Evolutionary conservation across 2,888 invertebrate genomes (phyloP).

Genomic region (Plagodis pulveraria): DNA sequence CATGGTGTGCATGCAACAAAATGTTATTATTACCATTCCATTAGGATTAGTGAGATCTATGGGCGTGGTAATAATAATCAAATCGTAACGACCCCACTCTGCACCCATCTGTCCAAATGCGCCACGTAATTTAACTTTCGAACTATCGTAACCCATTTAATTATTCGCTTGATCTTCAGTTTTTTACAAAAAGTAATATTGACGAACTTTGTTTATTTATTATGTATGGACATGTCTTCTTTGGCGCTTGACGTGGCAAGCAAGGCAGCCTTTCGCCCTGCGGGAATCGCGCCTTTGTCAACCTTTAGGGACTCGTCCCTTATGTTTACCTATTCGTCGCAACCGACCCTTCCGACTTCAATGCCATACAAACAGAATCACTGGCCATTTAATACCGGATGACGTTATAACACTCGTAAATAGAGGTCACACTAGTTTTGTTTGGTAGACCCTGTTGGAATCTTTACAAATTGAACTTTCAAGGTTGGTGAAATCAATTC

Average conservation of each 20-base stretch:
- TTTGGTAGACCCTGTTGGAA: constrained; percentile 18
- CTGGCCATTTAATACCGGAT: constrained; percentile 39
- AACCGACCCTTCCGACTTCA: constrained; percentile 56
- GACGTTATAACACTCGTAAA: constrained; percentile 33
- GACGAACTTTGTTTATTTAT: constrained; percentile 11
- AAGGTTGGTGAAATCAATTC: constrained; percentile 23
- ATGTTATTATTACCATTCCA: constrained; percentile 22
- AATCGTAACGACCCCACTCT: constrained; percentile 60
- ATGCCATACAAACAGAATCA: constrained; percentile 49
- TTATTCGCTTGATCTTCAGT: constrained; percentile 11
- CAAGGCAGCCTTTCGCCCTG: constrained; percentile 38
- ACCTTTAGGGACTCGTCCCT: constrained; percentile 57
- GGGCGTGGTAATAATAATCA: constrained; percentile 68
- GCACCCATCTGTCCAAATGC: constrained; percentile 54
- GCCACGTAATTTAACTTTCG: constrained; percentile 52
- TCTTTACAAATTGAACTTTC: constrained; percentile 24
- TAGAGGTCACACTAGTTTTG: constrained; percentile 36
- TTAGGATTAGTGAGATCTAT: constrained; percentile 21
- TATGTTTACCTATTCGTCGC: constrained; percentile 58
- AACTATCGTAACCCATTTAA: constrained; percentile 26
- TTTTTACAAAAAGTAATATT: constrained; percentile 10
- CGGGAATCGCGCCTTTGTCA: constrained; percentile 61
- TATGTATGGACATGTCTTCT: constrained; percentile 15
- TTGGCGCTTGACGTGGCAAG: constrained; percentile 52
- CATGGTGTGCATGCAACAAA: constrained; percentile 5